A percentile compares a stretch with the other conserved stretches of the same genome.
phyloP scores from a whole-genome alignment of 2,113 vertebrate genomes.

The Clarias batrachus region DNA sequence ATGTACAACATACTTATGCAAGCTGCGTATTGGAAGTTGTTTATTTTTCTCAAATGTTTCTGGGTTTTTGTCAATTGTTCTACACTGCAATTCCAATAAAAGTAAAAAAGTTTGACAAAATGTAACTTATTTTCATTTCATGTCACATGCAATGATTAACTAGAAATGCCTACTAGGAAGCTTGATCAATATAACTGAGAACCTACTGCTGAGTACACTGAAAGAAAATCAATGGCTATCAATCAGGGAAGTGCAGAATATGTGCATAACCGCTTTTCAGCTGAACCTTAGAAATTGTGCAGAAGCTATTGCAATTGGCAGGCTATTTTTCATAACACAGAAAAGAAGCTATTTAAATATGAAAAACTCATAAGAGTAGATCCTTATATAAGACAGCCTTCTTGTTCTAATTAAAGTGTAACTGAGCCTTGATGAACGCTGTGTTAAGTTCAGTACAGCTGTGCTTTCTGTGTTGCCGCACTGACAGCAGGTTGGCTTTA shows the following conservation, averaged over 20 bases:
- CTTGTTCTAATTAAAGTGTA: neutral
- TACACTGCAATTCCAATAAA: too few species aligned
- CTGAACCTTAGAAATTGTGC: neutral
- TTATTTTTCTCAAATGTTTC: too few species aligned
- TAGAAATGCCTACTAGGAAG: neutral
- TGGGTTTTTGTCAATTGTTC: too few species aligned
- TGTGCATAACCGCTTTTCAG: neutral
- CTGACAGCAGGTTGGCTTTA: constrained; percentile 5
- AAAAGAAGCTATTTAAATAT: neutral
- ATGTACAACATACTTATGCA: too few species aligned
- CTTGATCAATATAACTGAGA: neutral
- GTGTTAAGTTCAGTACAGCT: constrained; percentile 14
- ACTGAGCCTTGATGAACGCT: neutral
- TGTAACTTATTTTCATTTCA: too few species aligned
- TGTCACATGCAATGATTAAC: too few species aligned
- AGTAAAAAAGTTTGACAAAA: too few species aligned
- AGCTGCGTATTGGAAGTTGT: too few species aligned
- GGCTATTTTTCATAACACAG: neutral
- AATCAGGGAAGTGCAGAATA: neutral
- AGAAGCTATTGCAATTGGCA: neutral
- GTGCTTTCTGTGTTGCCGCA: neutral
- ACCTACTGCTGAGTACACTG: neutral
- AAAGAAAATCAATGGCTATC: neutral
- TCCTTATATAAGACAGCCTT: neutral
- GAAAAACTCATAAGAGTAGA: neutral